A percentile compares a stretch with the other conserved stretches of the same genome.
Conservation (phyloP, 2,113 vertebrate species). For the Datnioides undecimradiatus region DNA sequence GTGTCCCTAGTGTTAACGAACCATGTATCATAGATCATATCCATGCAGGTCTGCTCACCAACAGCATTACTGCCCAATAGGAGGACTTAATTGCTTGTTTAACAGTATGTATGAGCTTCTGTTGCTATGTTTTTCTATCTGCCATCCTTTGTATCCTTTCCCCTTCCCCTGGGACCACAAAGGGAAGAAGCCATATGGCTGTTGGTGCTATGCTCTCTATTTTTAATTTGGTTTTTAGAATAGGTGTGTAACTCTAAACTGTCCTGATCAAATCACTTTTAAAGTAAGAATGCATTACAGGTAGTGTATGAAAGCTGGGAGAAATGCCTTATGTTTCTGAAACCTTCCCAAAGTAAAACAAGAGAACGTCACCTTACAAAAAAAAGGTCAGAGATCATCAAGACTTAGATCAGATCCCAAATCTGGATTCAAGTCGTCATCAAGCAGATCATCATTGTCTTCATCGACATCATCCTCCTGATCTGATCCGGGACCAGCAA, state of each 20-base stretch:
- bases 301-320: background rate
- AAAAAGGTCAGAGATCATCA: conserved; percentile 79
- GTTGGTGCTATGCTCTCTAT: background rate
- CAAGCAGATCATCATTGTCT: conserved; percentile 51
- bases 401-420: conserved; percentile 83
- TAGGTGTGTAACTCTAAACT: background rate
- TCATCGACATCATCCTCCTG: conserved; percentile 72
- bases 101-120: conserved; percentile 4
- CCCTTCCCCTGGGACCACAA: background rate
- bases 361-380: background rate
- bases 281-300: background rate
- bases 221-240: conserved; percentile 7
- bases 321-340: background rate
- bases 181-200: conserved; percentile 22
- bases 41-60: conserved; percentile 12
- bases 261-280: background rate
- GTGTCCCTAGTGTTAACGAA: background rate
- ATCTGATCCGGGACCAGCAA: conserved; percentile 71
- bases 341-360: background rate
- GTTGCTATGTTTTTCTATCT: conserved; percentile 2
- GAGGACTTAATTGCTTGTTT: conserved; percentile 1
- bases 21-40: background rate
- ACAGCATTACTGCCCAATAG: background rate
- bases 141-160: conserved; percentile 9
- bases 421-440: conserved; percentile 66